phyloP scores from a whole-genome alignment of 2,888 invertebrate species.

The Abrostola tripartita region DNA sequence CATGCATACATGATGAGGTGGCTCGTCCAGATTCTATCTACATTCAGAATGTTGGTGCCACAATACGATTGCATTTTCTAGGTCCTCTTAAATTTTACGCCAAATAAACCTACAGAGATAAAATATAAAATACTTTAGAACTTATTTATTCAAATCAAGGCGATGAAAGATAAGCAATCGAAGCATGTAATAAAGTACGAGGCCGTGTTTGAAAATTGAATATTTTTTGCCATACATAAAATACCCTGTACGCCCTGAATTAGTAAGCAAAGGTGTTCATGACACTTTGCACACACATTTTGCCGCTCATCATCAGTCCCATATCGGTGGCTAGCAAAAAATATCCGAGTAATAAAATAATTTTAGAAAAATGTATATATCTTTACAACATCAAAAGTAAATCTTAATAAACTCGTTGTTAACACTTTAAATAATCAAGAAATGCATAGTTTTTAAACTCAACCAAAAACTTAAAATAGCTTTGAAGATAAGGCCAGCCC shows the following conservation, averaged over 20 bases:
- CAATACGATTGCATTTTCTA: constrained; percentile 9
- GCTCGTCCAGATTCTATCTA: constrained; percentile 1
- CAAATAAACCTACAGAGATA: constrained; percentile 11
- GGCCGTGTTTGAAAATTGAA: constrained; percentile 11
- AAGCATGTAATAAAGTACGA: constrained; percentile 3
- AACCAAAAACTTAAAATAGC: too few relatives aligned
- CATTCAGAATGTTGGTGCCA: not conserved
- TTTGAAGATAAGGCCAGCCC: too few relatives aligned
- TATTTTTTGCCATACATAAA: constrained; percentile 18
- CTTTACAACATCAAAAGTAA: too few relatives aligned
- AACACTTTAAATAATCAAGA: too few relatives aligned
- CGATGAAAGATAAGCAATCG: constrained; percentile 15
- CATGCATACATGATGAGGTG: constrained; percentile 7
- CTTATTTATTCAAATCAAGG: constrained; percentile 21
- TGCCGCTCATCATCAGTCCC: too few relatives aligned
- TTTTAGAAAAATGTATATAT: too few relatives aligned
- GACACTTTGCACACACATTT: not conserved
- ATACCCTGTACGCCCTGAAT: constrained; percentile 8
- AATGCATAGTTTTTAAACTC: too few relatives aligned
- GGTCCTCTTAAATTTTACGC: constrained; percentile 18
- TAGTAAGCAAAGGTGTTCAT: constrained; percentile 14
- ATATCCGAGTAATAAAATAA: too few relatives aligned
- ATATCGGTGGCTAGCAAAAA: too few relatives aligned
- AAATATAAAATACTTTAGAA: constrained; percentile 23
- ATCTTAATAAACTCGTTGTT: too few relatives aligned